Evolutionary conservation across 2,113 vertebrate genomes (phyloP).

Genomic region (Spermophilus dauricus): DNA sequence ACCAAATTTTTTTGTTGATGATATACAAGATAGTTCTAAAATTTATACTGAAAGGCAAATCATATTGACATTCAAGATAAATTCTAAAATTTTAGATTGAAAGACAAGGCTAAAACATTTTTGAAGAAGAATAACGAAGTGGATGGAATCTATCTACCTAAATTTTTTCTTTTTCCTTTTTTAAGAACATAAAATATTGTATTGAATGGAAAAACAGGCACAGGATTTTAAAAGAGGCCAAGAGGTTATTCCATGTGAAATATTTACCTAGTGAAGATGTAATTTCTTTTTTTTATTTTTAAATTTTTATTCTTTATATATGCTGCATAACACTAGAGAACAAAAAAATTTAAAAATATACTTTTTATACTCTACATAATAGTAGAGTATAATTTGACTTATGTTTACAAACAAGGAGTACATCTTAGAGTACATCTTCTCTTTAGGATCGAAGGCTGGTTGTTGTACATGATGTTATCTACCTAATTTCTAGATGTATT

Average conservation of each 20-base stretch:
- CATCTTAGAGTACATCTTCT: too few relatives aligned
- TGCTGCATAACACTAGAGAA: too few relatives aligned
- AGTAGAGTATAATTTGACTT: too few relatives aligned
- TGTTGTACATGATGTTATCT: background rate
- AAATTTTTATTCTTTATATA: too few relatives aligned
- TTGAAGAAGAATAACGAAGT: background rate
- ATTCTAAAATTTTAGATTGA: background rate
- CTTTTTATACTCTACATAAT: too few relatives aligned
- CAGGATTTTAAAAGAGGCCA: constrained; percentile 34
- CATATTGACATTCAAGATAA: too few relatives aligned
- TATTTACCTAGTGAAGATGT: constrained; percentile 1
- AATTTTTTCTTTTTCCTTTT: too few relatives aligned
- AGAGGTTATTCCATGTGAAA: constrained; percentile 52
- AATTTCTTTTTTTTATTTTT: constrained; percentile 1
- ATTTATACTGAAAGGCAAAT: background rate
- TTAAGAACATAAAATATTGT: constrained; percentile 37
- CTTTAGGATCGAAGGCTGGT: too few relatives aligned
- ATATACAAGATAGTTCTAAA: background rate
- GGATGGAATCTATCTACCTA: background rate
- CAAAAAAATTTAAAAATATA: too few relatives aligned
- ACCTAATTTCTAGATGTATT: background rate
- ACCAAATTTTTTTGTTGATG: background rate
- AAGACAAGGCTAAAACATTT: too few relatives aligned
- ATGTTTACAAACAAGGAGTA: too few relatives aligned
- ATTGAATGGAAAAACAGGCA: constrained; percentile 19